Evolutionary conservation across 1,140 invertebrate species (phyloP).

Genomic region (Ostrea denselamellosa): DNA sequence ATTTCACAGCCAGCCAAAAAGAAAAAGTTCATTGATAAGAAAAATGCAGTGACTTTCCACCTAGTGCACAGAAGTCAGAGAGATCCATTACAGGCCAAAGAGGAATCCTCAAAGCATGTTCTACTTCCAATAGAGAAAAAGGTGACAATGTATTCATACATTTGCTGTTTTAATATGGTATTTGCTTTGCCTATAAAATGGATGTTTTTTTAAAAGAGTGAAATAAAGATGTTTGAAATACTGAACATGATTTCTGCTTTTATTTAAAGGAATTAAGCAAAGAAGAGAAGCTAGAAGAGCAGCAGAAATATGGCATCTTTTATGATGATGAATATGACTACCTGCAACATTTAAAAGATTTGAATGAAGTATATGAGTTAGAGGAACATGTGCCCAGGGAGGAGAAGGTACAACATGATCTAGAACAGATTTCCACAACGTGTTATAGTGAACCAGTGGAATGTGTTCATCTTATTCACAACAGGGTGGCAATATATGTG

Average conservation of each 20-base stretch:
- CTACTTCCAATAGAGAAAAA: conserved; percentile 81
- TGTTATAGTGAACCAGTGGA: too few species aligned
- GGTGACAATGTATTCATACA: conserved; percentile 12
- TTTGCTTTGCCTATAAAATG: neutral
- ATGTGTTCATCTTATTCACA: too few species aligned
- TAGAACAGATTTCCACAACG: too few species aligned
- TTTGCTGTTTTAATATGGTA: neutral
- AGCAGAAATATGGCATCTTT: conserved; percentile 94
- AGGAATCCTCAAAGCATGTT: conserved; percentile 91
- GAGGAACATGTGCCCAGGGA: conserved; percentile 70
- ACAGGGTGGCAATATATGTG: too few species aligned
- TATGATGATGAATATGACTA: conserved; percentile 98
- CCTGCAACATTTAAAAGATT: conserved; percentile 92
- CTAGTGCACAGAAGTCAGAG: conserved; percentile 94
- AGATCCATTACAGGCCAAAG: conserved; percentile 93
- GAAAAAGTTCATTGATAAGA: conserved; percentile 93
- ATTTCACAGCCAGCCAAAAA: conserved; percentile 65
- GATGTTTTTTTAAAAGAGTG: neutral
- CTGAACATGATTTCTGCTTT: neutral
- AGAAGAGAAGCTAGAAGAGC: conserved; percentile 84
- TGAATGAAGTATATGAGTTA: conserved; percentile 74
- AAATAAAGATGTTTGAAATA: neutral
- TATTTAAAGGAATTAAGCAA: neutral
- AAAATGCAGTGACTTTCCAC: conserved; percentile 93
- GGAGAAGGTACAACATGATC: neutral